Evolutionary conservation across 2,113 vertebrate genomes (phyloP), one percentile per base, ranked within the genome.

Genomic region (Notarius quadriscutis): DNA sequence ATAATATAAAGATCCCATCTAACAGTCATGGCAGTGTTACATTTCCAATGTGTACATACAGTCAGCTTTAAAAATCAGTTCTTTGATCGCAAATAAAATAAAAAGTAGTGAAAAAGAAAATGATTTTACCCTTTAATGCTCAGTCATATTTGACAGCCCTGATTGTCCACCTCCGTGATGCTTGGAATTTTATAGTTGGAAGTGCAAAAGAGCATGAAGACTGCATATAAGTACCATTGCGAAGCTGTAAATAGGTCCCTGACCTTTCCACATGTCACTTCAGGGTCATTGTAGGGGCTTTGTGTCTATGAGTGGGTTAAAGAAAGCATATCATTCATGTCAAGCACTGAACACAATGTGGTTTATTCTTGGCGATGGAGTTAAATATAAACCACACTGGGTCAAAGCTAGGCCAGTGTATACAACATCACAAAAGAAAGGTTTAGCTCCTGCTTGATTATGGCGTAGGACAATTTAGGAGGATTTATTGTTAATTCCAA

Each of bases 271-370:
- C 85, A 69, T 34, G 83, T 85, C 89, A 91, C 91, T 90, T 84
- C 81, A 92, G 91, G 90, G 91, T 86, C 91, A 87, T 91, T 91
- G 91, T 90, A 92, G 25, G n/a, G n/a, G 55, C 55, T 81, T 57
- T 81, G 55, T 81, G 55, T 81, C 88, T 89, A 84, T 83, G 77
- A 41, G 85, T 60, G 89, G 88, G 89, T 91, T 93, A 94, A 94
- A 93, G 93, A 89, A 27, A 75, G 90, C 88, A 91, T 91, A 94
- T 94, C 93, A 92, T 90, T 95, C 93, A 94, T 93, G 86, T 92
- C 90, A n/a, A 69, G 90, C 86, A 75, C 90, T 88, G 91, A 93
- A 92, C 91, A 94, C 92, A 94, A 94, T 91, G 92, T 91, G 78
- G 78, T 58, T 57, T 58, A 57, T 57, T 14, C 53, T 30, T 53